Evolutionary conservation across 2,113 vertebrate genomes (phyloP).

Genomic region (Osmerus mordax): DNA sequence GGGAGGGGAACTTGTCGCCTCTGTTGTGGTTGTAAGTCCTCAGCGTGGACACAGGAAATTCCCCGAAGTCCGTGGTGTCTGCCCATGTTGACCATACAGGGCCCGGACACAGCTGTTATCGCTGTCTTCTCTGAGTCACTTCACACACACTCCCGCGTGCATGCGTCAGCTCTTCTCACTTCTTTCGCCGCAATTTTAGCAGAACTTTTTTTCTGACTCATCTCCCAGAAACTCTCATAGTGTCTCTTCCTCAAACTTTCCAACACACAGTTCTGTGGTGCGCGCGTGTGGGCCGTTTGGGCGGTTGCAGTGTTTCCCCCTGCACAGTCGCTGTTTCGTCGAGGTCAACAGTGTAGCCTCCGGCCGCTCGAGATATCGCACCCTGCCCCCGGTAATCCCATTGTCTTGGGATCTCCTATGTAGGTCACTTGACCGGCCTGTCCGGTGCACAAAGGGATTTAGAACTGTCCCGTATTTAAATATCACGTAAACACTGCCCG

Average conservation of each 20-base stretch:
- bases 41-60: conserved; percentile 35
- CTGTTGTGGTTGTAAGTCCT: no score
- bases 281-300: background rate
- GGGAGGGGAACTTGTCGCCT: no score
- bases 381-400: conserved; percentile 41
- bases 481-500: conserved; percentile 22
- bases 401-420: conserved; percentile 38
- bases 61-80: conserved; percentile 28
- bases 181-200: conserved; percentile 25
- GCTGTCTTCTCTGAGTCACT: conserved; percentile 30
- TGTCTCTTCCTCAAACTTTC: conserved; percentile 13
- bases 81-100: background rate
- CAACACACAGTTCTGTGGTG: background rate
- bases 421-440: conserved; percentile 48
- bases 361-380: conserved; percentile 25
- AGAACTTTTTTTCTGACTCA: conserved; percentile 33
- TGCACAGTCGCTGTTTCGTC: background rate
- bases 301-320: background rate
- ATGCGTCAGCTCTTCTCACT: conserved; percentile 58
- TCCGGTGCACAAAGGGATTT: conserved; percentile 30
- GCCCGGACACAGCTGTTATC: background rate
- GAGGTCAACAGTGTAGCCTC: conserved; percentile 9
- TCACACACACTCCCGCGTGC: conserved; percentile 17
- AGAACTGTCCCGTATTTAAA: conserved; percentile 30
- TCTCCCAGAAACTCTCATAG: background rate